A percentile compares a stretch with the other conserved stretches of the same genome.
Evolutionary conservation across 2,113 vertebrate species (phyloP).

Genomic region (Dromaius novaehollandiae): DNA sequence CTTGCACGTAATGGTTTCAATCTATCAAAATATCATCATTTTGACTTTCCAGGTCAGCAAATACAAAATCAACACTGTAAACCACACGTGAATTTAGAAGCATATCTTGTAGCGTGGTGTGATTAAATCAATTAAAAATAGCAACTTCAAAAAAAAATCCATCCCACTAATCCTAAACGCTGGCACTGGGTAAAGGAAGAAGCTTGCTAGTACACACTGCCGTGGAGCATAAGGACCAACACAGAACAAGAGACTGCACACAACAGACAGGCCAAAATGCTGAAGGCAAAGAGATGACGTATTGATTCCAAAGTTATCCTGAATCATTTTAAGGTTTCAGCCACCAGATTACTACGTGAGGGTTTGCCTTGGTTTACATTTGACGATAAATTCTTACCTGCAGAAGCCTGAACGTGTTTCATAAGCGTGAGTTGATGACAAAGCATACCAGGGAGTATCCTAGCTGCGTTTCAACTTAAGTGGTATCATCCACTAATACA

Average conservation of each 20-base stretch:
- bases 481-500: conserved; percentile 36
- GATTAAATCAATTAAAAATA: not conserved
- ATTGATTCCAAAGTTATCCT: not conserved
- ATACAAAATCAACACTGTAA: not conserved
- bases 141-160: not conserved
- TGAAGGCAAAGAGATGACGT: not conserved
- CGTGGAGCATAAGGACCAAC: rapidly evolving
- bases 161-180: not conserved
- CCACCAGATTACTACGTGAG: not conserved
- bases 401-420: not conserved
- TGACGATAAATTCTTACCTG: conserved; percentile 37
- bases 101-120: not conserved
- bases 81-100: not conserved
- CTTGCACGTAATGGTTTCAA: not conserved
- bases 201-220: not conserved
- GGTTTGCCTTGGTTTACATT: not conserved
- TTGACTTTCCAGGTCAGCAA: not conserved
- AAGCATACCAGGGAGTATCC: conserved; percentile 61
- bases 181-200: not conserved
- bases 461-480: conserved; percentile 10
- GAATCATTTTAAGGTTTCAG: not conserved
- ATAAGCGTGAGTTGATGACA: conserved; percentile 57
- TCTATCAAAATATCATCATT: not conserved
- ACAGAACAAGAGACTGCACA: not conserved
- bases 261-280: not conserved